Conservation (phyloP, 2,113 vertebrate genomes). For the Chionis minor region DNA sequence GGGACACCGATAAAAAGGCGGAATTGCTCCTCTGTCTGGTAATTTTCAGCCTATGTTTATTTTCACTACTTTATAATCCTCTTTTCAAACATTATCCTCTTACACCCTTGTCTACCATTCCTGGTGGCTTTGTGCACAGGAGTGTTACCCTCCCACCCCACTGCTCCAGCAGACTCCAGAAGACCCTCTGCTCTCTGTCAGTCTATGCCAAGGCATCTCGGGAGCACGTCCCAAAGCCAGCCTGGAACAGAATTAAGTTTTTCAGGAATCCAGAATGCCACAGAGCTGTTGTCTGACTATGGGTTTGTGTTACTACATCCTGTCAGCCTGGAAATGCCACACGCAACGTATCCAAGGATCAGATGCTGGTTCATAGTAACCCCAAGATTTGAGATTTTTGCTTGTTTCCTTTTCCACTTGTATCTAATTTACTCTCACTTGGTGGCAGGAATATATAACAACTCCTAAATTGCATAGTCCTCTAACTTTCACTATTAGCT, state of each 20-base stretch:
- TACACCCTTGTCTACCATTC: background rate
- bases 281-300: background rate
- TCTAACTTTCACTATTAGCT: background rate
- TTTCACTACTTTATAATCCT: background rate
- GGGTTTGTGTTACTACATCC: background rate
- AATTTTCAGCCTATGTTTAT: background rate
- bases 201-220: background rate
- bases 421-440: background rate
- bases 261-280: background rate
- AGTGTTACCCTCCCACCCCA: background rate
- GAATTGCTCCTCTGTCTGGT: background rate
- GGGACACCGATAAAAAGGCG: background rate
- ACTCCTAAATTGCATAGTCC: background rate
- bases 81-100: background rate
- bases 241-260: background rate
- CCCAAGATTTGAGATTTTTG: background rate
- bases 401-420: background rate
- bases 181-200: background rate
- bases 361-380: background rate
- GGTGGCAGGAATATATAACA: rapidly evolving
- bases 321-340: background rate
- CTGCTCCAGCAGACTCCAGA: background rate
- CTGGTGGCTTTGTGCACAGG: background rate
- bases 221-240: background rate
- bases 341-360: background rate